Conservation (phyloP, 2,888 invertebrate genomes). For the Melangyna quadrimaculata region DNA sequence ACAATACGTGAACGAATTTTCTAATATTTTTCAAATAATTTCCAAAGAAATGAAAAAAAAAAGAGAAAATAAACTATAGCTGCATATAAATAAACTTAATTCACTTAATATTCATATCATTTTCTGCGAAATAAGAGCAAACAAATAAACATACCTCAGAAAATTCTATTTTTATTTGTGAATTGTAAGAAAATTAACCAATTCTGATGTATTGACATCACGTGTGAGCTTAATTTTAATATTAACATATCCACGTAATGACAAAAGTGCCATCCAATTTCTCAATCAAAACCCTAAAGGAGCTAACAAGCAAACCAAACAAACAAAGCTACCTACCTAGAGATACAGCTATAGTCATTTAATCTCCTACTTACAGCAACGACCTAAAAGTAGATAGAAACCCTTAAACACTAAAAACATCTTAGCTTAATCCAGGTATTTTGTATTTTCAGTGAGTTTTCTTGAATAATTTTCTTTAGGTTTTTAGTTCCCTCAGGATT, state of each 20-base stretch:
- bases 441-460: neutral
- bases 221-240: neutral
- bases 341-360: neutral
- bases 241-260: neutral
- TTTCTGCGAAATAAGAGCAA: neutral
- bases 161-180: neutral
- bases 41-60: neutral
- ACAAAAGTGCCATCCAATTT: neutral
- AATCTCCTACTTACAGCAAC: neutral
- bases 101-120: constrained; percentile 40
- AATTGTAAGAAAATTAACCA: neutral
- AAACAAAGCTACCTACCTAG: neutral
- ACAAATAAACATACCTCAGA: neutral
- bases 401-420: neutral
- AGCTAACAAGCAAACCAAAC: neutral
- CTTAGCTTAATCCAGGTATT: neutral
- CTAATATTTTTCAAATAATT: neutral
- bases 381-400: neutral
- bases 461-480: neutral
- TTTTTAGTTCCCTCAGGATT: neutral
- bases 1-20: neutral
- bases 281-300: neutral
- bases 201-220: constrained; percentile 27
- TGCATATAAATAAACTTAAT: neutral
- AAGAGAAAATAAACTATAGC: neutral